Base-by-base conservation (phyloP, 2,113 vertebrate genomes). In the Phyllopteryx taeniolatus region DNA sequence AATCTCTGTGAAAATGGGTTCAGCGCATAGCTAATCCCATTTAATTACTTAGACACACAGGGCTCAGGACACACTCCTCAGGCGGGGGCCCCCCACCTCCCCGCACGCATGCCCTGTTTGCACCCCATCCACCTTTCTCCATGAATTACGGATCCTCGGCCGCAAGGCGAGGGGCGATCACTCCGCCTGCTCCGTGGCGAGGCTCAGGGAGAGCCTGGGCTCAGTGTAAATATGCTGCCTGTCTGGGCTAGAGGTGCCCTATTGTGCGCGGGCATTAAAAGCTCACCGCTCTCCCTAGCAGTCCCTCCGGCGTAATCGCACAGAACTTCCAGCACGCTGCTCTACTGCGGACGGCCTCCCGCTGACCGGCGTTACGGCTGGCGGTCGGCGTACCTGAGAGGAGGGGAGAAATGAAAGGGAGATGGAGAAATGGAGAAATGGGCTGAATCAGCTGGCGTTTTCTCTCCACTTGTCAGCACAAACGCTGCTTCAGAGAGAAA, bases 21-120 rank as follows among this genome's bases (percentile, higher is more conserved):
- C 91, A 90, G 88, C 78, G 85, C 82, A 91, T 91, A 88, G 83
- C 86, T 92, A 92, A 92, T 92, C 91, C 88, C 82, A 84, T 91
- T 91, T 91, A 90, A 92, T 93, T 91, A 90, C 85, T 81, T 79
- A 81, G 84, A 82, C 90, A 88, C 82, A 90, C 85, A 89, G 82
- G 90, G 89, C 89, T 90, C 89, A 87, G 87, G 80, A 85, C 88
- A 88, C 85, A 80, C 84, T 88, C 78, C 82, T 83, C 83, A 80
- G 80, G 71, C 85, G n/a, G n/a, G n/a, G 69, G 76, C 70, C 39
- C n/a, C 49, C 82, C 71, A 64, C 39, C 75, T 74, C 78, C 79
- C 83, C 80, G 86, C 78, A 83, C 87, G 83, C 83, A 90, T 84
- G 80, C 78, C 86, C 90, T 89, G 80, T 90, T 89, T 89, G 81